Base-by-base conservation (phyloP, 2,113 vertebrate species). In the Passer domesticus region DNA sequence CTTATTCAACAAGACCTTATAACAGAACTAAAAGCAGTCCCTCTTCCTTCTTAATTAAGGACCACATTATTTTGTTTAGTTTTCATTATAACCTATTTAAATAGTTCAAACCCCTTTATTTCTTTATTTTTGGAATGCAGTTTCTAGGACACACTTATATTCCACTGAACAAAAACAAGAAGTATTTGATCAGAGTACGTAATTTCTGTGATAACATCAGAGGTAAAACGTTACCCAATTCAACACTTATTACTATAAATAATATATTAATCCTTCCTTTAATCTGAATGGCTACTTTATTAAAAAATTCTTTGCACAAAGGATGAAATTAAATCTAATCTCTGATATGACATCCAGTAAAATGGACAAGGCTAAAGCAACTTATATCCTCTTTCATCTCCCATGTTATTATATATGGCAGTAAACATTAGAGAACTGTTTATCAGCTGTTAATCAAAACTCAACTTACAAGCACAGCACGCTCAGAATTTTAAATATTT, bases 281-380 rank as follows among this genome's bases (percentile, higher is more conserved):
- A 94, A 89, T 89, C 86, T 94, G 63, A 75, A 89, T 8, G 35
- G 90, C 85, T 62, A 82, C 50, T 88, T 95, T 94, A 97, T 95
- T 97, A 81, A 92, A 96, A 97, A 94, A 68, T 14, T 58, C 50
- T 95, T 92, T 78, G 59, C 78, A 75, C 78, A 90, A 83, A 79
- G 44, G 39, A 92, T 92, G 80, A 86, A 94, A 96, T 94, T 87
- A 85, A 86, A 92, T 62, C 67, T 64, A 85, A 85, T 82, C 87
- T 76, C 91, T 91, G 78, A 92, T 58, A 37, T 13, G 37, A 75
- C 72, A 59, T 55, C 70, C 84, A 92, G 56, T 89, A 81, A 92
- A 94, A 94, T 63, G 80, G 85, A 87, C 79, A 87, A 89, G 43
- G 80, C 82, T 80, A 82, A 87, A 90, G 67, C 47, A 92, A 95